phyloP scores from a whole-genome alignment of 2,888 invertebrate species.

The Scrobipalpa costella region DNA sequence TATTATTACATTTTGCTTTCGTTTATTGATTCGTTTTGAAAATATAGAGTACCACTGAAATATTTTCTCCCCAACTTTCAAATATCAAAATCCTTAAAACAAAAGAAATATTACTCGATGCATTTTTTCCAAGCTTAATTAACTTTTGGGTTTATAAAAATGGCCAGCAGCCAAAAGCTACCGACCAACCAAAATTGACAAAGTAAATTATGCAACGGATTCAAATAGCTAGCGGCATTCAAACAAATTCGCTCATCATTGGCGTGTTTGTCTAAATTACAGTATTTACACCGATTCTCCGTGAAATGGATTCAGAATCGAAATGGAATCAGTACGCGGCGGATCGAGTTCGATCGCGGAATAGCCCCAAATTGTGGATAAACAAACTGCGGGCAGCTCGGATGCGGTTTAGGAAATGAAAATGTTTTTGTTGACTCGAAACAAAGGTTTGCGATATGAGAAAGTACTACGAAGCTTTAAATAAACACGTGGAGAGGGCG shows the following conservation, averaged over 20 bases:
- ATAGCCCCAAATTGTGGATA: conserved; percentile 56
- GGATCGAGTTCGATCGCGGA: conserved; percentile 47
- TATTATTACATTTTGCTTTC: neutral
- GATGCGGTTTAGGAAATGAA: conserved; percentile 56
- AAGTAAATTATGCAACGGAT: conserved; percentile 21
- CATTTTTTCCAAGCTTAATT: neutral
- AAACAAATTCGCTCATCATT: conserved; percentile 33
- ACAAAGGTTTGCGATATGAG: conserved; percentile 56
- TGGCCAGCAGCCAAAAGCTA: conserved; percentile 12
- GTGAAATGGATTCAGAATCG: conserved; percentile 54
- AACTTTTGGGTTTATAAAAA: conserved; percentile 4
- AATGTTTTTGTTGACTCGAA: conserved; percentile 56
- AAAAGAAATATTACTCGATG: too few relatives aligned
- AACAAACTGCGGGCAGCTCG: conserved; percentile 52
- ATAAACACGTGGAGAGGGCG: too few relatives aligned
- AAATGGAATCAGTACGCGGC: conserved; percentile 53
- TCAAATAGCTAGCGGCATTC: conserved; percentile 29
- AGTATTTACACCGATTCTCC: conserved; percentile 40
- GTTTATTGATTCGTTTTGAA: neutral
- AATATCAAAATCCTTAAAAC: too few relatives aligned
- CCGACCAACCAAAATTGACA: conserved; percentile 7
- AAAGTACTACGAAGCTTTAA: too few relatives aligned
- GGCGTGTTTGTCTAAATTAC: conserved; percentile 43
- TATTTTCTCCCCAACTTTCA: too few relatives aligned
- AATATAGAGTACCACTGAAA: too few relatives aligned